These are phyloP conservation scores for Neotoxoptera formosana DNA, from an alignment of 1,140 invertebrate genomes.

Conservation along the genomic window DNA sequence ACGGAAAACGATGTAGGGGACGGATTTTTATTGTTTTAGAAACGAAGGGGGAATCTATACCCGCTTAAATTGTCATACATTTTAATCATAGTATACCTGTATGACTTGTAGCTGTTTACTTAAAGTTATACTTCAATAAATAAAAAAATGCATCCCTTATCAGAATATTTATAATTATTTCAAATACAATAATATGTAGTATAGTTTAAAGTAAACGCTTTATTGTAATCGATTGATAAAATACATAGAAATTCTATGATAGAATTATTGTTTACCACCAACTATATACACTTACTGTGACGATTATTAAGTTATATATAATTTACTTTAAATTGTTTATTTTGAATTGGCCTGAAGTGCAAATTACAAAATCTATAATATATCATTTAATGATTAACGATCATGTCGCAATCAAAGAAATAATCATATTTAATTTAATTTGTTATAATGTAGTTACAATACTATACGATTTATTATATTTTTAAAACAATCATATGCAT, in stretches of 20 bases:
- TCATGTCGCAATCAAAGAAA: neutral
- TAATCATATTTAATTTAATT: neutral
- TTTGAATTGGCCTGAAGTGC: neutral
- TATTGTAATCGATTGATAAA: neutral
- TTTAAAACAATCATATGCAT: neutral
- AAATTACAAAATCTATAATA: neutral
- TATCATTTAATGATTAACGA: neutral
- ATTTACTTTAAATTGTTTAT: neutral
- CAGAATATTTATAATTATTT: neutral
- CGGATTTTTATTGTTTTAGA: no score
- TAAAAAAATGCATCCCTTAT: neutral
- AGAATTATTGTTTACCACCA: no score
- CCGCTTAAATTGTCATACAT: neutral
- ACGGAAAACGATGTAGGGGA: no score
- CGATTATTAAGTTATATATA: neutral
- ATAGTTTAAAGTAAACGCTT: neutral
- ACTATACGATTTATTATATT: neutral
- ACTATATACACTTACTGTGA: no score
- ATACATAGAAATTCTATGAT: no score
- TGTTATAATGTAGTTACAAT: neutral
- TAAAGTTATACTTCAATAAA: neutral
- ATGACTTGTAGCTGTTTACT: neutral
- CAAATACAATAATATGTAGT: neutral
- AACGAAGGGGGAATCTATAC: no score
- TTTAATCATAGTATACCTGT: neutral